phyloP scores from a whole-genome alignment of 2,113 vertebrate genomes.

The Platycercus adscitus region DNA sequence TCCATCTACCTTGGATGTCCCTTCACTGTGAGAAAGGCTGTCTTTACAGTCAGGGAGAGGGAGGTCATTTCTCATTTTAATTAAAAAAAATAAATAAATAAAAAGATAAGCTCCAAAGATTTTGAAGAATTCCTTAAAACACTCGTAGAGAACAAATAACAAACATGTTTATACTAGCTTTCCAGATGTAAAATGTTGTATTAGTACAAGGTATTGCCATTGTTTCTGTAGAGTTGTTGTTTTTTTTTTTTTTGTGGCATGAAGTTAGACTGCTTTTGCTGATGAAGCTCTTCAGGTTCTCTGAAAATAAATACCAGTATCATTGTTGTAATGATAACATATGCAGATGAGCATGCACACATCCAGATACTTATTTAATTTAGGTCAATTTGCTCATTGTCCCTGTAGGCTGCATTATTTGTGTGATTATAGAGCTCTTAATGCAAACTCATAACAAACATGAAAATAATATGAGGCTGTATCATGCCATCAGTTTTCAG shows the following conservation, averaged over 20 bases:
- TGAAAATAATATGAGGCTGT: not conserved
- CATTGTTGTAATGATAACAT: conserved; percentile 40
- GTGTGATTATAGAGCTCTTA: conserved; percentile 37
- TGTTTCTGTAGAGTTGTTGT: not conserved
- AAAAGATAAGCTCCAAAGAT: not conserved
- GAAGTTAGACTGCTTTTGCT: not conserved
- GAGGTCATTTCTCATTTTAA: not conserved
- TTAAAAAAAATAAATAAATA: not conserved
- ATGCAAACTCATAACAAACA: conserved; percentile 7
- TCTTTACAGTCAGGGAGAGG: not conserved
- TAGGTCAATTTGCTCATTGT: conserved; percentile 53
- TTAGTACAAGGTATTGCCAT: not conserved
- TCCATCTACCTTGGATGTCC: not conserved
- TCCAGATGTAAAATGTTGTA: not conserved
- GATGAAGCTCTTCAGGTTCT: not conserved
- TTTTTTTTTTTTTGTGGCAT: not conserved
- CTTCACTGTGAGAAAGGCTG: not conserved
- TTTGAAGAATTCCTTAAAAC: not conserved
- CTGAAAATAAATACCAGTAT: conserved; percentile 20
- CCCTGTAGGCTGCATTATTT: conserved; percentile 56
- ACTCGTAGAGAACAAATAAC: not conserved
- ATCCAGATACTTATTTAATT: conserved; percentile 60
- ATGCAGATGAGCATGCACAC: conserved; percentile 48
- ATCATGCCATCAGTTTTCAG: not conserved
- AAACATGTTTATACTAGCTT: not conserved